Base-by-base conservation (phyloP, 2,888 invertebrate species). In the Emmelina monodactyla region DNA sequence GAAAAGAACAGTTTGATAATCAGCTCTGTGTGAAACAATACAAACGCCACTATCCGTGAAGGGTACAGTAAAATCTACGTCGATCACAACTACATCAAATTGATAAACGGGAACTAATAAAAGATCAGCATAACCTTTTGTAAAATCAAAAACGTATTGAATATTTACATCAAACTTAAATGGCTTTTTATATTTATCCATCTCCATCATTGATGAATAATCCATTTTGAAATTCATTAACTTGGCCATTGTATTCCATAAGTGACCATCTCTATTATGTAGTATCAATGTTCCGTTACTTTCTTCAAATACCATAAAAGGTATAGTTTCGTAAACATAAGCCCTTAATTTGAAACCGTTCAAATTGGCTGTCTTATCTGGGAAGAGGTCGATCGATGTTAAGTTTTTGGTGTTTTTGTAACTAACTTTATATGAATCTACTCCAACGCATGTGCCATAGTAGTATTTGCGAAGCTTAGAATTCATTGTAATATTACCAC, bases 1-100 rank as follows among this genome's bases (percentile, higher is more conserved):
- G 30, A 78, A 68, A 1, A 75, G 39, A 11, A 59, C 47, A 1
- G 66, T 75, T 46, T 69, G 70, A 36, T 62, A 78, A 1, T 45
- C 62, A 2, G 79, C 76, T 28, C 68, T 58, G 35, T 59, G 62
- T 0, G 78, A 53, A 22, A 67, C 35, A 30, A 76, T 55, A 39
- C 79, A 79, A 3, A 72, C 62, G 10, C 79, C 79, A 32, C 79
- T 79, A 2, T 64, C 73, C 44, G 55, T 64, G 31, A 50, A 55
- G 0, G 72, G 57, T 37, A 66, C 54, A 2, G 65, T 62, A 28
- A 59, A 51, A 47, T 79, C 78, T 14, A 71, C 15, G 14, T 70
- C 58, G 1, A 71, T 51, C 12, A 79, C 46, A 13, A 69, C 47
- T 1, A 72, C 40, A 44, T 76, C 72, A 33, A 75, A 67, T 40